Base-by-base conservation (phyloP, 2,797 vertebrate species). In the Lerista edwardsae region DNA sequence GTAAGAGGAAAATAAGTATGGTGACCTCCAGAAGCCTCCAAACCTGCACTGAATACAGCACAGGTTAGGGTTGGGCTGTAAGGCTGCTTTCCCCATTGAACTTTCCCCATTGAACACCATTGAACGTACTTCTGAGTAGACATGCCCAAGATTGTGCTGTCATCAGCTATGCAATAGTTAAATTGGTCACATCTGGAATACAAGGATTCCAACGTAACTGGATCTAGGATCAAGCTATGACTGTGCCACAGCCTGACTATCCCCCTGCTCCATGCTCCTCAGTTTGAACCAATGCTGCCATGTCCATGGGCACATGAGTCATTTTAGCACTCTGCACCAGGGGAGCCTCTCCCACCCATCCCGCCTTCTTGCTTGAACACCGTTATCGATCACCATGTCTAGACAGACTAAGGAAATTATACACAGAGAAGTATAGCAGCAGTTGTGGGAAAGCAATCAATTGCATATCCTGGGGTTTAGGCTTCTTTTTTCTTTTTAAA, bases 201-300 rank as follows among this genome's bases (percentile, higher is more conserved):
- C 4, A 27, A 6, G 39, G 14, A 29, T 12, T 72, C 71, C 21
- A 55, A 14, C 41, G 34, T 25, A 67, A 29, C 44, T 6, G 8
- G n/a, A 2, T 51, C 21, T 21, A 57, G 55, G 21, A 21, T 31
- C 69, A 72, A 3, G 0, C n/a, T 72, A 44, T 1, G 76, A 0
- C 0, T 0, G 8, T 9, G 1, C 19, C 6, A 34, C 21, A 1
- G 3, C 15, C 10, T 0, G 0, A 14, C 0, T 77, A 14, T 44
- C 19, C 27, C 6, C 9, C 39, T 36, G 25, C 68, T 19, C 73
- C 1, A 5, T 0, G 17, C 27, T 61, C 27, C 0, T 1, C 19
- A 5, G 34, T 21, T 23, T 47, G 0, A 59, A 5, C 25, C 1
- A 1, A 17, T 2, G 55, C 31, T 11, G 5, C 3, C 12, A 68